Conservation (phyloP, 2,797 vertebrate species). For the Danionella dracula region DNA sequence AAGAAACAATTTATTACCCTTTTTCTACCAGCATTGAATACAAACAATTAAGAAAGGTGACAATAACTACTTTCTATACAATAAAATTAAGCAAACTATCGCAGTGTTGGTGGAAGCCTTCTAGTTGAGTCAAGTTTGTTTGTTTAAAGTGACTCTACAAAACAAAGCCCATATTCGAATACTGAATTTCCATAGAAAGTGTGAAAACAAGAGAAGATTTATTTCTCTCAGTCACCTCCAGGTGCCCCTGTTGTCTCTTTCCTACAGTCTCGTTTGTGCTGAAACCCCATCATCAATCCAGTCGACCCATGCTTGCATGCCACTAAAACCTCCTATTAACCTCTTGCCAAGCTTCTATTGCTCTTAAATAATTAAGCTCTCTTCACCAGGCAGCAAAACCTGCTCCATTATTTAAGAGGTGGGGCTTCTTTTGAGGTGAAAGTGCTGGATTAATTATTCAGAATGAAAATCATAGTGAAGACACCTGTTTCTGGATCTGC, state of each 20-base stretch:
- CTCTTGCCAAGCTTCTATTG: constrained; percentile 69
- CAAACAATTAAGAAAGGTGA: no score
- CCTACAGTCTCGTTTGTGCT: neutral
- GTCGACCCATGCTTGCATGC: constrained; percentile 45
- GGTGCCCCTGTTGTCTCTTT: neutral
- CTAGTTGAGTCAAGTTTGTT: no score
- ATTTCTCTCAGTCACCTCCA: no score
- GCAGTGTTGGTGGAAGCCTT: no score
- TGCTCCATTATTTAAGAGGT: constrained; percentile 69
- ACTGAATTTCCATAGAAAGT: no score
- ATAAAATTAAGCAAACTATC: no score
- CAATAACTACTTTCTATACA: no score
- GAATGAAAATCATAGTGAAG: constrained; percentile 66
- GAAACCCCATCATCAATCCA: constrained; percentile 20
- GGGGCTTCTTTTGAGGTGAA: constrained; percentile 65
- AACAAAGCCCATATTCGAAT: no score
- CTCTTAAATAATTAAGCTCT: constrained; percentile 74
- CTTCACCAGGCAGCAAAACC: constrained; percentile 55
- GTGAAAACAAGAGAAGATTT: no score
- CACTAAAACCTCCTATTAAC: constrained; percentile 70
- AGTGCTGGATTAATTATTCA: constrained; percentile 69
- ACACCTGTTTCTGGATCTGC: constrained; percentile 54
- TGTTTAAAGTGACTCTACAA: no score
- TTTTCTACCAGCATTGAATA: no score
- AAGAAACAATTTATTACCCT: no score